Conservation (phyloP, 1,140 invertebrate genomes). For the Drosophila arizonae region DNA sequence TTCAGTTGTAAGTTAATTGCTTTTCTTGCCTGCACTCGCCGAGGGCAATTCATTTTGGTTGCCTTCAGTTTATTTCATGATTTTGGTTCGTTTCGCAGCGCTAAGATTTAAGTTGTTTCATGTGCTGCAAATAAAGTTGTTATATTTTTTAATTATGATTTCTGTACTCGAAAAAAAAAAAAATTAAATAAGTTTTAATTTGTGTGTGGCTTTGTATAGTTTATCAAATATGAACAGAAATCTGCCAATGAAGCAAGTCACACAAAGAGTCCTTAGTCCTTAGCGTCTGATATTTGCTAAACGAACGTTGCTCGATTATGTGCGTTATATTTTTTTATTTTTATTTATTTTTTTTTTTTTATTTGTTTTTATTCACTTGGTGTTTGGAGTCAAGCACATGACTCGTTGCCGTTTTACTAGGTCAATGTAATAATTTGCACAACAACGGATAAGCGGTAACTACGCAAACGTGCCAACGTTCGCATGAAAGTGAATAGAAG, state of each 20-base stretch:
- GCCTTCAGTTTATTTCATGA: slow-evolving; percentile 3
- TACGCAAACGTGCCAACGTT: slow-evolving; percentile 61
- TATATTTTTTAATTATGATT: too few species aligned
- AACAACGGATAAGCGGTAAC: slow-evolving; percentile 62
- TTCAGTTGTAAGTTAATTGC: slow-evolving; percentile 58
- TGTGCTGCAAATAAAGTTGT: neutral
- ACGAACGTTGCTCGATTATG: neutral
- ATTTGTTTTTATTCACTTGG: slow-evolving; percentile 1
- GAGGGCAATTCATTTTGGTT: slow-evolving; percentile 52
- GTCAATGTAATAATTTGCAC: slow-evolving; percentile 77
- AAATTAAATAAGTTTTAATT: too few species aligned
- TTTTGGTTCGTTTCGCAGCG: neutral
- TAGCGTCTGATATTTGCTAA: neutral
- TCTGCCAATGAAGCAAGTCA: too few species aligned
- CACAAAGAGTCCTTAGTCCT: too few species aligned
- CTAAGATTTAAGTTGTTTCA: slow-evolving; percentile 8
- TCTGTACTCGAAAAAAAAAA: too few species aligned
- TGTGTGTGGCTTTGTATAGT: too few species aligned
- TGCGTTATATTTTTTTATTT: neutral
- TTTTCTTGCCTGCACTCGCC: slow-evolving; percentile 31
- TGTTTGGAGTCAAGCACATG: slow-evolving; percentile 30
- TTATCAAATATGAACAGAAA: too few species aligned
- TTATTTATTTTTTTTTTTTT: neutral
- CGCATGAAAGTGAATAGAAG: slow-evolving; percentile 57
- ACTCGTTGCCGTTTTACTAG: slow-evolving; percentile 56